Base-by-base conservation (phyloP, 2,888 invertebrate genomes). In the Linyphia triangularis region DNA sequence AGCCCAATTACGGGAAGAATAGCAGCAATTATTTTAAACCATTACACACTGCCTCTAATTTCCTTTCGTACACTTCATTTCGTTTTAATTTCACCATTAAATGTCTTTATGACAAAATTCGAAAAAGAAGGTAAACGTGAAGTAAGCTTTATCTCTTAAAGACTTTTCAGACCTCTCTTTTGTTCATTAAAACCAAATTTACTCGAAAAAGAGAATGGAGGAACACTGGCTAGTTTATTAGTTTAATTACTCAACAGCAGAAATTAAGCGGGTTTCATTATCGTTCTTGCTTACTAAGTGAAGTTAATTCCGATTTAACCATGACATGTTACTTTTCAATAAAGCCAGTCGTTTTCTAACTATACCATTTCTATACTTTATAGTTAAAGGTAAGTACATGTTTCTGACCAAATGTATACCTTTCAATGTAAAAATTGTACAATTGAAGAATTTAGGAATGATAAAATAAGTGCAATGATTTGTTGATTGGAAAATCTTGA, bases 11-110 rank as follows among this genome's bases (percentile, higher is more conserved):
- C 43, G 9, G 51, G 22, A 79, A 65, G 43, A 33, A 77, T 77
- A 77, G 77, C 61, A 37, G 61, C 63, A 77, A 67, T 79, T 79
- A 79, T 67, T 79, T 79, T 67, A 79, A 67, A 67, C 33, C 67
- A 79, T 67, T 57, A 79, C 37, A 81, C 40, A 9, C n/a, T 9
- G 10, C 26, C 28, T 51, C 40, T 70, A 70, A 81, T 70, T 81
- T 70, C 30, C 40, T 40, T 59, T 61, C 16, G 33, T 51, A 22
- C 59, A 81, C 37, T 81, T 61, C 57, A 59, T 59, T 81, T 81
- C 13, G n/a, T 24, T 70, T 59, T 59, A 70, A 65, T 79, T 24
- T 22, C 1, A 24, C 37, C 81, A 81, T 81, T 81, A 69, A 59
- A 81, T 59, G 59, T 33, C 57, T 30, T 28, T 26, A 79, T 67